phyloP scores from a whole-genome alignment of 1,140 invertebrate genomes.

The Tetramorium simillimum region DNA sequence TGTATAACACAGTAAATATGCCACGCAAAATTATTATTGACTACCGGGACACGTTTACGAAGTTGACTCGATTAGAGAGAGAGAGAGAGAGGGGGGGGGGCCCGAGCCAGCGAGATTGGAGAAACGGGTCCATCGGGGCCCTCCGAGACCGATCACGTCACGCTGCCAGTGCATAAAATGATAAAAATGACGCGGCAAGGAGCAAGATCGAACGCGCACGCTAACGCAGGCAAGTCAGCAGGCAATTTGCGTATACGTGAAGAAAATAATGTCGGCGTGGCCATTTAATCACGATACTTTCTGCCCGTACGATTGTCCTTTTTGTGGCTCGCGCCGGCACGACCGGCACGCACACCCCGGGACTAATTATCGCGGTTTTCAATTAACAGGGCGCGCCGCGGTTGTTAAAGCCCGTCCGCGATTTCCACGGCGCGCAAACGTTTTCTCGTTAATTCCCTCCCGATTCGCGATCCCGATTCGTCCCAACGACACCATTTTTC shows the following conservation, averaged over 20 bases:
- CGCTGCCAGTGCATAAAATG: constrained; percentile 31
- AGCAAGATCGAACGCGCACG: not conserved
- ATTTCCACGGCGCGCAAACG: not conserved
- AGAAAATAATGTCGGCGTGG: constrained; percentile 25
- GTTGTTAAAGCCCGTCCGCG: not conserved
- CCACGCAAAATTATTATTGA: constrained; percentile 7
- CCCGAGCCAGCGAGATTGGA: not conserved
- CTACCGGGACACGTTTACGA: constrained; percentile 3
- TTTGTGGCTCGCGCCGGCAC: constrained; percentile 2
- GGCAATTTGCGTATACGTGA: constrained; percentile 31
- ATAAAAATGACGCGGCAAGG: constrained; percentile 25
- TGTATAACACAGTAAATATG: not conserved
- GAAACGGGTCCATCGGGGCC: not conserved
- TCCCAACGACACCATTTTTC: not conserved
- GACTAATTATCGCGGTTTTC: constrained; percentile 42
- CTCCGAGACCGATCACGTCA: constrained; percentile 23
- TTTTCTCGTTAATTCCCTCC: not conserved
- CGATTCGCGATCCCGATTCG: not conserved
- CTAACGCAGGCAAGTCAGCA: constrained; percentile 30
- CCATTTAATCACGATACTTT: constrained; percentile 39
- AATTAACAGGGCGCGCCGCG: not conserved
- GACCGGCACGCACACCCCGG: not conserved
- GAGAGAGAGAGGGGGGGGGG: too few species aligned
- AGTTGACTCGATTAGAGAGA: constrained; percentile 25
- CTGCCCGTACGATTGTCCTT: constrained; percentile 15